Conservation (phyloP, 2,113 vertebrate genomes). For the Gorsachius goisagi region DNA sequence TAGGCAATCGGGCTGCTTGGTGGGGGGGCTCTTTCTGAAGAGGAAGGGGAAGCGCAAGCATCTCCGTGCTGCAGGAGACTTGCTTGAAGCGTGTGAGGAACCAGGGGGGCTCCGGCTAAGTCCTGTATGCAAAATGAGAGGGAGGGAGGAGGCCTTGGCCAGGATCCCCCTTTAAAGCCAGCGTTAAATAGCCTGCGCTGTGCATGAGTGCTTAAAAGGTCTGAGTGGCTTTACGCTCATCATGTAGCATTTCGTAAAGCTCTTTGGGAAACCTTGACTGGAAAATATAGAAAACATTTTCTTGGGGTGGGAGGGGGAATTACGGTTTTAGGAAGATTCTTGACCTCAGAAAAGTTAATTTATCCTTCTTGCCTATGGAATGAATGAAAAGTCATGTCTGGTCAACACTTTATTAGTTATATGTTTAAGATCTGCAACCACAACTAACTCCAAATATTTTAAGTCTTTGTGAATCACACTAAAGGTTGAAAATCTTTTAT, state of each 20-base stretch:
- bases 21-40: background rate
- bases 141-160: background rate
- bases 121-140: background rate
- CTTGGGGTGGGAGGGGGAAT: background rate
- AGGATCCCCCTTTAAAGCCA: background rate
- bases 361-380: background rate
- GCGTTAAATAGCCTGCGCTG: rapidly evolving
- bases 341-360: background rate
- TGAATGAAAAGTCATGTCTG: background rate
- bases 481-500: background rate
- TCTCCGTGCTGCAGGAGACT: background rate
- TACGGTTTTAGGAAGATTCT: background rate
- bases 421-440: background rate
- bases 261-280: background rate
- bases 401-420: background rate
- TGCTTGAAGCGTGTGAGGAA: background rate
- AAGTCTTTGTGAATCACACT: background rate
- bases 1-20: background rate
- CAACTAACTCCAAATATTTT: conserved; percentile 4
- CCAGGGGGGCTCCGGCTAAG: background rate
- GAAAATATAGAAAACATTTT: no score
- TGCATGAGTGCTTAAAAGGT: background rate
- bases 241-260: background rate
- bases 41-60: background rate
- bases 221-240: background rate